A percentile compares a stretch with the other conserved stretches of the same genome.
phyloP scores from a whole-genome alignment of 1,140 invertebrate genomes.

The Andrena cerasifolii region DNA sequence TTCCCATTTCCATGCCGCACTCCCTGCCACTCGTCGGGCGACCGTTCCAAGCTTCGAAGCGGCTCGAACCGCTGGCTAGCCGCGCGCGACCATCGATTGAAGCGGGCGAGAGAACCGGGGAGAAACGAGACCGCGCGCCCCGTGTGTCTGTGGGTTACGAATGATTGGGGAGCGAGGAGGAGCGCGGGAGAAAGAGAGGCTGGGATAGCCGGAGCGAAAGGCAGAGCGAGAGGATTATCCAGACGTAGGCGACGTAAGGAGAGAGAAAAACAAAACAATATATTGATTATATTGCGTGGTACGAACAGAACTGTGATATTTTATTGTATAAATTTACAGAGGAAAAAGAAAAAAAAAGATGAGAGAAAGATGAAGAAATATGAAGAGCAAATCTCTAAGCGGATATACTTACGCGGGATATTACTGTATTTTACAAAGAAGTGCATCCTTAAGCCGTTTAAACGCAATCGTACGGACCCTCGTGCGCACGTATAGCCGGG shows the following conservation, averaged over 20 bases:
- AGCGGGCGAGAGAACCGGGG: constrained; percentile 34
- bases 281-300: constrained; percentile 79
- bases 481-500: constrained; percentile 56
- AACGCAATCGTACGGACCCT: constrained; percentile 63
- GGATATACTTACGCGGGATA: constrained; percentile 63
- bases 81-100: not conserved
- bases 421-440: constrained; percentile 80
- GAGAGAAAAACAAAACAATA: constrained; percentile 74
- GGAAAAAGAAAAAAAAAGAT: constrained; percentile 61
- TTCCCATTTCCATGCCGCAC: no score
- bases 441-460: constrained; percentile 78
- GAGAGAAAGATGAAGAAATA: constrained; percentile 55
- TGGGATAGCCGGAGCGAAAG: constrained; percentile 36
- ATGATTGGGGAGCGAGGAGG: constrained; percentile 12
- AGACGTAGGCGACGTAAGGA: constrained; percentile 67
- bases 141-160: constrained; percentile 28
- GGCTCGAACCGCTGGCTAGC: no score
- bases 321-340: constrained; percentile 80
- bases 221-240: constrained; percentile 55
- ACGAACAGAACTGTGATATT: constrained; percentile 83
- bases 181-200: constrained; percentile 24
- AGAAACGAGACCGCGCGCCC: constrained; percentile 34
- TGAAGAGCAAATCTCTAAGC: constrained; percentile 70
- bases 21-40: no score
- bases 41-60: no score